Conservation (phyloP, 2,797 vertebrate genomes). For the Danio aesculapii region DNA sequence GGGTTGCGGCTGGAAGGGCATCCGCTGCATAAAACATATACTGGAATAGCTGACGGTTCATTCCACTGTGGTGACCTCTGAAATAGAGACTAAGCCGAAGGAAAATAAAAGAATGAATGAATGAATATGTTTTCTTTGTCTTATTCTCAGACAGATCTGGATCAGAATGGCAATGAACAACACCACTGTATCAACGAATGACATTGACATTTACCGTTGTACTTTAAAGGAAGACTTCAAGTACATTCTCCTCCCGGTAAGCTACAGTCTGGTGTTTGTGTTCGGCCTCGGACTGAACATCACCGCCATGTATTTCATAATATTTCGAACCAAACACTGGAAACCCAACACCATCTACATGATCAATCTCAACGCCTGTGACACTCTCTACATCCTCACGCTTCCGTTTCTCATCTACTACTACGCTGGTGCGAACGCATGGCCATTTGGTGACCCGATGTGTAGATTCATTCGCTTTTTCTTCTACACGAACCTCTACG, state of each 20-base stretch:
- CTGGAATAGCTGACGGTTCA: too few relatives aligned
- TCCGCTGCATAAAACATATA: too few relatives aligned
- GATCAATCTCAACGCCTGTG: constrained; percentile 93
- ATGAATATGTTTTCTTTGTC: background rate
- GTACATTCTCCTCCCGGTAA: constrained; percentile 90
- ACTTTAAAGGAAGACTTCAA: constrained; percentile 90
- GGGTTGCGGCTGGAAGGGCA: too few relatives aligned
- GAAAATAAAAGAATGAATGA: background rate
- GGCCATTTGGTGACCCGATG: constrained; percentile 89
- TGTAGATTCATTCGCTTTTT: constrained; percentile 97
- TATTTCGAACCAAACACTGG: constrained; percentile 91
- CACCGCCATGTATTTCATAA: constrained; percentile 85
- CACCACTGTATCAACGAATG: constrained; percentile 46
- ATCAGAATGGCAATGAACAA: constrained; percentile 59
- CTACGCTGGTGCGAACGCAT: constrained; percentile 89
- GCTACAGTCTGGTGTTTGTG: constrained; percentile 88
- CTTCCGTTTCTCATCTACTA: constrained; percentile 94
- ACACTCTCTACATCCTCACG: constrained; percentile 90
- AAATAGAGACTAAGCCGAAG: too few relatives aligned
- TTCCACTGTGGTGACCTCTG: too few relatives aligned
- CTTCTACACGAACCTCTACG: constrained; percentile 96
- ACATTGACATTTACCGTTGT: constrained; percentile 77
- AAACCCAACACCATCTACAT: constrained; percentile 94
- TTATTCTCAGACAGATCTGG: constrained; percentile 57
- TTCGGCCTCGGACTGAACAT: constrained; percentile 88